Evolutionary conservation across 2,113 vertebrate genomes (phyloP).

Genomic region (Rhea americana): DNA sequence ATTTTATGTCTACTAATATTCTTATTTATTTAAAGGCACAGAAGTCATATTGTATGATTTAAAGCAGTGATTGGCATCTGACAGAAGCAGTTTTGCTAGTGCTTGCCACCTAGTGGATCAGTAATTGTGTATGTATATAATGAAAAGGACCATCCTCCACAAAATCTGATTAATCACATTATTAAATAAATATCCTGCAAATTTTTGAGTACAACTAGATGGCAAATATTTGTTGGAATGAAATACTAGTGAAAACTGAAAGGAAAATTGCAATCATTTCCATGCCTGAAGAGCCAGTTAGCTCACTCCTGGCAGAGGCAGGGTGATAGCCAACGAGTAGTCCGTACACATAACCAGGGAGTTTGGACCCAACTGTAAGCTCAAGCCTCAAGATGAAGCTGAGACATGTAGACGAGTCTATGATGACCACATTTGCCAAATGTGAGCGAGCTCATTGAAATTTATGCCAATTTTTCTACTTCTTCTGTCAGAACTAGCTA

Average conservation of each 20-base stretch:
- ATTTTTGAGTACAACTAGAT: not conserved
- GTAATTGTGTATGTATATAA: not conserved
- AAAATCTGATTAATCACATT: not conserved
- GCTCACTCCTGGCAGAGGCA: not conserved
- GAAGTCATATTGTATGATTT: not conserved
- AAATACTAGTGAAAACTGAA: not conserved
- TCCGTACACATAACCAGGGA: not conserved
- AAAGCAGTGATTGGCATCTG: not conserved
- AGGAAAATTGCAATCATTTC: not conserved
- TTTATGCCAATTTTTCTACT: not conserved
- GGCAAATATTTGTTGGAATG: not conserved
- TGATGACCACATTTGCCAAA: not conserved
- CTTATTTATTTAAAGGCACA: not conserved
- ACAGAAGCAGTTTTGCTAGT: not conserved
- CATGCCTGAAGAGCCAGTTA: not conserved
- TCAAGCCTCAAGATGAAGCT: not conserved
- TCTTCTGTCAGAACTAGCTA: not conserved
- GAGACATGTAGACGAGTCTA: not conserved
- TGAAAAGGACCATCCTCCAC: not conserved
- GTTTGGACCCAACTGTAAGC: not conserved
- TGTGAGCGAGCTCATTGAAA: not conserved
- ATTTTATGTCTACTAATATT: not conserved
- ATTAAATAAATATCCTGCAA: not conserved
- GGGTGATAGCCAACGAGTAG: not conserved
- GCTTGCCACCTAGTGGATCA: conserved; percentile 75